These are phyloP conservation scores for Hydrophis major DNA, from an alignment of 2,797 vertebrate species.

Conservation along the genomic window DNA sequence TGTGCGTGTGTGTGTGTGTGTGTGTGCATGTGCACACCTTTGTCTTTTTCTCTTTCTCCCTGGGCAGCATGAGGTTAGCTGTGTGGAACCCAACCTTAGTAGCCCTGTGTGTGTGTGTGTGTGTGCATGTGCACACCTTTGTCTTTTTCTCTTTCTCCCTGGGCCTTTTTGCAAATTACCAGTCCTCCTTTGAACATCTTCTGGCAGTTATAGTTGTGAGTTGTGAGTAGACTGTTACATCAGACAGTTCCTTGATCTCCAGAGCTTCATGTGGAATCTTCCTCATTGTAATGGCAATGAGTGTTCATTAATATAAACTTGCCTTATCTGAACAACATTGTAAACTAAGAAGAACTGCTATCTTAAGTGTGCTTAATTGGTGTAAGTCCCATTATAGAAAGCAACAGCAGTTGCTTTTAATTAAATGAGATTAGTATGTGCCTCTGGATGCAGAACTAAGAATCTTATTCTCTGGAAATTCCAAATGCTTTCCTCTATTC, in stretches of 20 bases:
- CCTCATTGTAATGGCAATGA: background rate
- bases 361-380: background rate
- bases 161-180: constrained; percentile 14
- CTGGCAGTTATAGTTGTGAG: constrained; percentile 5
- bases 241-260: background rate
- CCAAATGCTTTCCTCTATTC: background rate
- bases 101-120: background rate
- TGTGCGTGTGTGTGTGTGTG: background rate
- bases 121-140: accelerated
- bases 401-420: background rate
- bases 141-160: background rate
- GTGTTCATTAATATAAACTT: background rate
- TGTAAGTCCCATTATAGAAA: background rate
- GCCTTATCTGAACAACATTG: background rate
- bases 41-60: background rate
- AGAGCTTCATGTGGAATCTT: background rate
- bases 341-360: background rate
- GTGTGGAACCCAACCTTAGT: too few species aligned
- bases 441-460: background rate
- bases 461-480: background rate
- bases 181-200: background rate
- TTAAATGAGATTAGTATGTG: background rate
- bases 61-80: background rate
- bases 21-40: accelerated
- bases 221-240: background rate